Conservation (phyloP, 2,797 vertebrate genomes). For the Enteromius radiatus region DNA sequence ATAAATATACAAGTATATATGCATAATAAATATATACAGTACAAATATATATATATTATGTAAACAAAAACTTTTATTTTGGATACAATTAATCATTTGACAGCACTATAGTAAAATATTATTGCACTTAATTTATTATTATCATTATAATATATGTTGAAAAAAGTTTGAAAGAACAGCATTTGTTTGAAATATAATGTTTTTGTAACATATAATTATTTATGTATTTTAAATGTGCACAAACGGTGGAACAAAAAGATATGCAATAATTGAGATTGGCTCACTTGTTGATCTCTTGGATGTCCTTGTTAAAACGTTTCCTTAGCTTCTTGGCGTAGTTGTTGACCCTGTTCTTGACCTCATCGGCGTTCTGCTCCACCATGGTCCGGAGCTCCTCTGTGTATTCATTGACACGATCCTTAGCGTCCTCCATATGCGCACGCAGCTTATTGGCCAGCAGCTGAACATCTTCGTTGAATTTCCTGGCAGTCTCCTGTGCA, state of each 20-base stretch:
- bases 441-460: constrained; percentile 65
- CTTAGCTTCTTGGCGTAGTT: constrained; percentile 79
- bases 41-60: too few species aligned
- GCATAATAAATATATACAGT: too few species aligned
- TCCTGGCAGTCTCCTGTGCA: constrained; percentile 62
- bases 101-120: too few species aligned
- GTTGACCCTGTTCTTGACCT: constrained; percentile 66
- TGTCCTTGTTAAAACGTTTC: constrained; percentile 82
- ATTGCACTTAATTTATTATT: too few species aligned
- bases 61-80: too few species aligned
- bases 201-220: not conserved
- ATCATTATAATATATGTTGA: too few species aligned
- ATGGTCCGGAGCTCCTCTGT: constrained; percentile 73
- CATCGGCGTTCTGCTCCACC: constrained; percentile 78
- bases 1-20: too few species aligned
- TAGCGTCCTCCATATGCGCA: constrained; percentile 72
- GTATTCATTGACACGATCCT: constrained; percentile 73
- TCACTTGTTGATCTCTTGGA: constrained; percentile 77
- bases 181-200: not conserved
- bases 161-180: not conserved
- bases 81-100: too few species aligned
- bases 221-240: not conserved
- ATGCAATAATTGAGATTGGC: constrained; percentile 24
- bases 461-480: constrained; percentile 72
- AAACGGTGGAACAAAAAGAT: not conserved